Percentiles rank a stretch among this genome's conserved stretches.
phyloP scores from a whole-genome alignment of 2,113 vertebrate species.

The Clarias batrachus region DNA sequence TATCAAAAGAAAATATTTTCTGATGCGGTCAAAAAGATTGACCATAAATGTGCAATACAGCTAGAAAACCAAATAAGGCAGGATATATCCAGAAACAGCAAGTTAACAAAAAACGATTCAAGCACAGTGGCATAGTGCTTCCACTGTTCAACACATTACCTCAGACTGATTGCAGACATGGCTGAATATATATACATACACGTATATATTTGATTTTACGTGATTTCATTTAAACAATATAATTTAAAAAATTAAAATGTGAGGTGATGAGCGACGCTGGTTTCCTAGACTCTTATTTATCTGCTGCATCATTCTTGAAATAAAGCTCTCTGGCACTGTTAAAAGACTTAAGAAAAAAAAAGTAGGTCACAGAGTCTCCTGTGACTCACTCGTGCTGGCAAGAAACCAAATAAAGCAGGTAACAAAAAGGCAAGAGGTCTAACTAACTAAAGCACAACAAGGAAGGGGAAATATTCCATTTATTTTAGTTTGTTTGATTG shows the following conservation, averaged over 20 bases:
- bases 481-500: slow-evolving; percentile 22
- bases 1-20: background rate
- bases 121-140: background rate
- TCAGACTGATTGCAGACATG: background rate
- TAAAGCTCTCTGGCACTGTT: slow-evolving; percentile 68
- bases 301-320: slow-evolving; percentile 65
- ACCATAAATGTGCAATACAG: background rate
- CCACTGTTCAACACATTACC: background rate
- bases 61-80: background rate
- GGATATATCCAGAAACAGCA: background rate
- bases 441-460: slow-evolving; percentile 52
- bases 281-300: slow-evolving; percentile 68
- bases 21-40: background rate
- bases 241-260: slow-evolving; percentile 38
- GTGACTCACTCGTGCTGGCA: slow-evolving; percentile 75
- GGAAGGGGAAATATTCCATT: slow-evolving; percentile 49
- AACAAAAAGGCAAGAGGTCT: slow-evolving; percentile 57
- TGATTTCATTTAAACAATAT: background rate
- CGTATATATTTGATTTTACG: too few relatives aligned
- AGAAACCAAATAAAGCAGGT: slow-evolving; percentile 70
- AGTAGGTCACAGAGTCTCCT: slow-evolving; percentile 77
- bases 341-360: slow-evolving; percentile 62
- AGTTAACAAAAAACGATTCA: background rate
- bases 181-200: background rate
- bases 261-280: slow-evolving; percentile 40